phyloP scores from a whole-genome alignment of 2,888 invertebrate genomes.

The Antitype chi region DNA sequence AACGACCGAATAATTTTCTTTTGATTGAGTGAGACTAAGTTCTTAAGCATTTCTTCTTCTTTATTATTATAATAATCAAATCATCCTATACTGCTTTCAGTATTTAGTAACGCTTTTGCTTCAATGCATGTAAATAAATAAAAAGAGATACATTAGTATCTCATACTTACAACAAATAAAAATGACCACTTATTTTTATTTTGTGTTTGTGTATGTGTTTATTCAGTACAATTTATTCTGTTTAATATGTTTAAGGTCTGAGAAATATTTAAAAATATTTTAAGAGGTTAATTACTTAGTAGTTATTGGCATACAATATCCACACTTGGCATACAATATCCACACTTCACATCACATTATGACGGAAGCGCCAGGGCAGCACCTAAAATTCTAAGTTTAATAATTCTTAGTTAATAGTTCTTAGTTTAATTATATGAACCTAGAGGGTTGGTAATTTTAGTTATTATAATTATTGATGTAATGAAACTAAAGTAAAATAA shows the following conservation, averaged over 20 bases:
- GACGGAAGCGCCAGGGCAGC: too few species aligned
- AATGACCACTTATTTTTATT: background rate
- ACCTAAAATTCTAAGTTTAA: too few species aligned
- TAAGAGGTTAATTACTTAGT: background rate
- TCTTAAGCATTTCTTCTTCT: background rate
- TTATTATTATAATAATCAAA: background rate
- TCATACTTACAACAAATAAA: background rate
- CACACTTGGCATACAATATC: background rate
- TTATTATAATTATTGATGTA: too few species aligned
- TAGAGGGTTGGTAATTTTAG: too few species aligned
- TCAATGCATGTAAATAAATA: slow-evolving; percentile 19
- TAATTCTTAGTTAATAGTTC: too few species aligned
- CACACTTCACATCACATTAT: background rate
- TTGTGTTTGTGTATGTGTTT: background rate
- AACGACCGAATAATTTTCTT: background rate
- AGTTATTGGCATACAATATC: background rate
- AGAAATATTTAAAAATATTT: background rate
- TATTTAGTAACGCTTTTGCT: slow-evolving; percentile 41
- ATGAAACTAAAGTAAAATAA: too few species aligned
- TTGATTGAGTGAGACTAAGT: background rate
- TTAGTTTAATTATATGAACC: too few species aligned
- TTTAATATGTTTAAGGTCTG: background rate
- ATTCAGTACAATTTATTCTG: background rate
- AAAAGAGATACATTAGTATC: background rate
- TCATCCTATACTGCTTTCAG: slow-evolving; percentile 33